phyloP scores from a whole-genome alignment of 2,797 vertebrate genomes.

The Gadopsis marmoratus region DNA sequence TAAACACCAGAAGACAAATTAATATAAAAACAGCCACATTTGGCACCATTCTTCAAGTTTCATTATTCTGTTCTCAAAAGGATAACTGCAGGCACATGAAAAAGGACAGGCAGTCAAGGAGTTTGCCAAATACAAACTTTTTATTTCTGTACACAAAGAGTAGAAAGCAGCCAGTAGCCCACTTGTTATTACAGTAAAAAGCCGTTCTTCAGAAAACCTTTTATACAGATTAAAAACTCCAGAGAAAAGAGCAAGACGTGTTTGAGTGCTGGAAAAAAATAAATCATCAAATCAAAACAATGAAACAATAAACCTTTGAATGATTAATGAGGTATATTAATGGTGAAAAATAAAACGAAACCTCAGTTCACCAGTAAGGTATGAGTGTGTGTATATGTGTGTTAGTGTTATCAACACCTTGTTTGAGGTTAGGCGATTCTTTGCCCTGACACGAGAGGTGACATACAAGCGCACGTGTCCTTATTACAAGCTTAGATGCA shows the following conservation, averaged over 20 bases:
- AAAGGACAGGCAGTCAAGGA: conserved; percentile 44
- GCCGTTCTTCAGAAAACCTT: conserved; percentile 81
- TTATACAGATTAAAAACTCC: conserved; percentile 84
- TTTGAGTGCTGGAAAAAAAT: conserved; percentile 66
- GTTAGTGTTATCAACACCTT: conserved; percentile 43
- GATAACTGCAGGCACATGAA: conserved; percentile 41
- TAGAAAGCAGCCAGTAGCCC: conserved; percentile 86
- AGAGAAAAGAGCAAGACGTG: conserved; percentile 67
- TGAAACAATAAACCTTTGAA: conserved; percentile 56
- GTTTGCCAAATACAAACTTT: conserved; percentile 92
- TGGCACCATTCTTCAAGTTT: conserved; percentile 47
- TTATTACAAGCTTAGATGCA: conserved; percentile 41
- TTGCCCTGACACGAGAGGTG: conserved; percentile 48
- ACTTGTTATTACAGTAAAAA: conserved; percentile 85
- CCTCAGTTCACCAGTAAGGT: conserved; percentile 45
- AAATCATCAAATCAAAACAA: conserved; percentile 47
- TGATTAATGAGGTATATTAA: conserved; percentile 79
- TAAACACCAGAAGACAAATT: conserved; percentile 58
- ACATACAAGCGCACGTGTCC: conserved; percentile 36
- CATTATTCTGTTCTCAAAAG: conserved; percentile 55
- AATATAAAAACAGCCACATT: conserved; percentile 39
- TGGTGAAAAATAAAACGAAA: conserved; percentile 41
- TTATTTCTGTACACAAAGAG: conserved; percentile 89
- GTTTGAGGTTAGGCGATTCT: conserved; percentile 63
- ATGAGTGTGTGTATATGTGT: conserved; percentile 33